phyloP scores from a whole-genome alignment of 2,888 invertebrate genomes.

The Lepidocyrtinus sp. region DNA sequence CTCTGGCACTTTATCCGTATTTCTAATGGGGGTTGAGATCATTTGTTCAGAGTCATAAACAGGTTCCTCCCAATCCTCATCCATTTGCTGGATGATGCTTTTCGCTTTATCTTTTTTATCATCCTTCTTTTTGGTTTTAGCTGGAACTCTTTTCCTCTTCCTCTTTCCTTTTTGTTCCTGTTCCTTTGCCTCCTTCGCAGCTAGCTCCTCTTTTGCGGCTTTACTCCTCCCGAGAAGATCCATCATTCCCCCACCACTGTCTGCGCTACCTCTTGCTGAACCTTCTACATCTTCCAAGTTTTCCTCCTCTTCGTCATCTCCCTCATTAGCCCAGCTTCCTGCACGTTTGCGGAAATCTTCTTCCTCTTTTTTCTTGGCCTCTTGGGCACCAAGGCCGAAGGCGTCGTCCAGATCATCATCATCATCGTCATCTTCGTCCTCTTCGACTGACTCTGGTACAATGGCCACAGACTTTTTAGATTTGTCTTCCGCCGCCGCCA shows the following conservation, averaged over 20 bases:
- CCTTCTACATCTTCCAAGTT: slow-evolving; percentile 30
- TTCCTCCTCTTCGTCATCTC: slow-evolving; percentile 25
- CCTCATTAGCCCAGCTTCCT: slow-evolving; percentile 53
- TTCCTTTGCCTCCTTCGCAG: slow-evolving; percentile 47
- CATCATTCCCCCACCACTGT: slow-evolving; percentile 46
- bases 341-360: slow-evolving; percentile 44
- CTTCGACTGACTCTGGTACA: background rate
- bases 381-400: slow-evolving; percentile 52
- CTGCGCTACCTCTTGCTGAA: slow-evolving; percentile 11
- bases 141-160: slow-evolving; percentile 29
- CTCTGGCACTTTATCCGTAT: slow-evolving; percentile 75
- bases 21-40: slow-evolving; percentile 75
- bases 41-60: slow-evolving; percentile 47
- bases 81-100: slow-evolving; percentile 12
- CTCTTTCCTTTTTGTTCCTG: slow-evolving; percentile 42
- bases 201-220: slow-evolving; percentile 46
- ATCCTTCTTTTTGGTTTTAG: slow-evolving; percentile 32
- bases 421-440: background rate
- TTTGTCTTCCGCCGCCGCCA: background rate
- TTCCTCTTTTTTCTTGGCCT: slow-evolving; percentile 41
- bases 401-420: slow-evolving; percentile 37
- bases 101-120: slow-evolving; percentile 25
- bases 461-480: too few species aligned
- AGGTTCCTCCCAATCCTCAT: slow-evolving; percentile 48
- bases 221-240: slow-evolving; percentile 51